These are phyloP conservation scores for Eulimnadia texana DNA, from an alignment of 1,140 invertebrate species.

Conservation along the genomic window DNA sequence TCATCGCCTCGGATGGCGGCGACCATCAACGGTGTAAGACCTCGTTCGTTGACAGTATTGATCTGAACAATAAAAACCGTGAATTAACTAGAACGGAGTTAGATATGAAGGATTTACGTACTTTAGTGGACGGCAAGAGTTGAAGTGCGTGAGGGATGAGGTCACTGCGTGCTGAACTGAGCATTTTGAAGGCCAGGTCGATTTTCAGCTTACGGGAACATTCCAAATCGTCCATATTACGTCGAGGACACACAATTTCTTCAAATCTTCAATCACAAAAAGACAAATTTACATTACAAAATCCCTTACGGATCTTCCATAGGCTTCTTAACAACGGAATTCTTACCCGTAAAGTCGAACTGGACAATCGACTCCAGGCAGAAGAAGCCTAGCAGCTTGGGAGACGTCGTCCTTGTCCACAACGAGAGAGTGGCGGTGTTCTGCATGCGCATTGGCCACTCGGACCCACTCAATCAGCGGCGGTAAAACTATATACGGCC, in stretches of 20 bases:
- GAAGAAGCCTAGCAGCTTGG: constrained; percentile 65
- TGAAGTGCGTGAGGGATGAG: constrained; percentile 59
- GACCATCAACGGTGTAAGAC: constrained; percentile 66
- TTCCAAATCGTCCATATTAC: constrained; percentile 38
- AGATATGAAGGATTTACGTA: too few relatives aligned
- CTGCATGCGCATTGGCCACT: constrained; percentile 62
- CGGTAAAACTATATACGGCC: constrained; percentile 70
- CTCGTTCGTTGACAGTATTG: constrained; percentile 62
- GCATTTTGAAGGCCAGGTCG: constrained; percentile 62
- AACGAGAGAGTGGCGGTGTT: constrained; percentile 57
- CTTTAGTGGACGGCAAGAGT: constrained; percentile 53
- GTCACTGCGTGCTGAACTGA: constrained; percentile 57
- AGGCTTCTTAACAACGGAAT: not conserved
- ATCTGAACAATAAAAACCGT: too few relatives aligned
- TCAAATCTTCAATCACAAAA: constrained; percentile 28
- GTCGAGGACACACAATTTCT: constrained; percentile 30
- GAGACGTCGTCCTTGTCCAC: constrained; percentile 75
- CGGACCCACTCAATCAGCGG: constrained; percentile 75
- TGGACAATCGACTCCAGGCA: constrained; percentile 78
- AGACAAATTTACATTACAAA: not conserved
- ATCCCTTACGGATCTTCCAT: too few relatives aligned
- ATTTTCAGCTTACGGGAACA: constrained; percentile 46
- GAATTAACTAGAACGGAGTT: constrained; percentile 22
- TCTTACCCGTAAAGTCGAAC: constrained; percentile 45
- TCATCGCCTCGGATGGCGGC: constrained; percentile 65